Conservation (phyloP, 2,888 invertebrate genomes). For the Ophonus ardosiacus region DNA sequence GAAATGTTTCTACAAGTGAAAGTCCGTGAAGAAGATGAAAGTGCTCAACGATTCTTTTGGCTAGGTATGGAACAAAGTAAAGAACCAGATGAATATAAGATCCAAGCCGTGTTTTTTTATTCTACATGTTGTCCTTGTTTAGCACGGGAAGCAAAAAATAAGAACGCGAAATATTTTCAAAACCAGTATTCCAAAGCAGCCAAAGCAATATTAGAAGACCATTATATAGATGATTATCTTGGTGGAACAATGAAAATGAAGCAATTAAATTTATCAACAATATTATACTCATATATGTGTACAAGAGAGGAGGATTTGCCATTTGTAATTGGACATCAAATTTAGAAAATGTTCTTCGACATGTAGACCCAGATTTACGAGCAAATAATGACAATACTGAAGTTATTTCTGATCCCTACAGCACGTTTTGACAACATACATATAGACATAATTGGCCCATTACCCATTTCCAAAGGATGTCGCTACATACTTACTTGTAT, state of each 20-base stretch:
- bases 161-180: constrained; percentile 62
- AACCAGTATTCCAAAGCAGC: constrained; percentile 61
- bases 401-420: too few relatives aligned
- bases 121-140: constrained; percentile 62
- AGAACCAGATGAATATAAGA: constrained; percentile 58
- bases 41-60: constrained; percentile 70
- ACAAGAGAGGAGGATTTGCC: constrained; percentile 2
- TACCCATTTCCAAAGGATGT: too few relatives aligned
- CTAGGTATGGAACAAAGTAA: constrained; percentile 64
- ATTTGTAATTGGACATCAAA: constrained; percentile 65
- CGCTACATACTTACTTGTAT: too few relatives aligned
- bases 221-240: constrained; percentile 64
- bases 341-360: constrained; percentile 16
- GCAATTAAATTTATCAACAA: constrained; percentile 49
- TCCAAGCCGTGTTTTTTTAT: constrained; percentile 66
- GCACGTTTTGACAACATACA: too few relatives aligned
- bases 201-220: constrained; percentile 25
- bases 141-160: constrained; percentile 65
- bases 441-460: too few relatives aligned
- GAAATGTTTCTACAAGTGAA: constrained; percentile 55
- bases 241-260: constrained; percentile 65
- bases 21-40: constrained; percentile 65
- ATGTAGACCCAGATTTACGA: constrained; percentile 2
- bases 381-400: too few relatives aligned
- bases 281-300: not conserved